A percentile compares a stretch with the other conserved stretches of the same genome.
phyloP scores from a whole-genome alignment of 1,140 invertebrate genomes.

The Oreohelix idahoensis region DNA sequence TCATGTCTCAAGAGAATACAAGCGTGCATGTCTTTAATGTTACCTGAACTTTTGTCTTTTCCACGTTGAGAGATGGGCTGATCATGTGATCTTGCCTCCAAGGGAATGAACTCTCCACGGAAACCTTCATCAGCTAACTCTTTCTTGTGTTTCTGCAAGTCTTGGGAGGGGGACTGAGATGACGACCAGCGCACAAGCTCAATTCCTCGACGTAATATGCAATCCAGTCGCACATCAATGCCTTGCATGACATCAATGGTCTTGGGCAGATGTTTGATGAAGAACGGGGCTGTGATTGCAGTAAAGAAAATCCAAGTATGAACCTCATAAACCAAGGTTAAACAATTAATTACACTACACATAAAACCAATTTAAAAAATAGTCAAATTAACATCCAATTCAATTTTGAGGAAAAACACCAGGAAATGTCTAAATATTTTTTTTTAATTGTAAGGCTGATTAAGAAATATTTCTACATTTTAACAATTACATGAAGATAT shows the following conservation, averaged over 20 bases:
- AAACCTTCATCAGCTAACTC: conserved; percentile 57
- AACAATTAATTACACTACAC: too few relatives aligned
- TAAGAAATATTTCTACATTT: too few relatives aligned
- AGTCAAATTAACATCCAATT: too few relatives aligned
- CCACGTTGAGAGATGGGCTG: neutral
- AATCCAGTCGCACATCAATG: conserved; percentile 64
- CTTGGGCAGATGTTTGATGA: conserved; percentile 67
- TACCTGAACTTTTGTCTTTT: conserved; percentile 19
- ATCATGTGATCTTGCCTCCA: conserved; percentile 21
- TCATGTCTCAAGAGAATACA: too few relatives aligned
- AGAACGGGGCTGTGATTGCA: conserved; percentile 68
- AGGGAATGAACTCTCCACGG: conserved; percentile 60
- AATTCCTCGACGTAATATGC: conserved; percentile 61
- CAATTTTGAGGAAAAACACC: too few relatives aligned
- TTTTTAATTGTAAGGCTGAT: too few relatives aligned
- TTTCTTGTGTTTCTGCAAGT: conserved; percentile 47
- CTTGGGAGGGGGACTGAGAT: conserved; percentile 28
- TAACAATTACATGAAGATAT: too few relatives aligned
- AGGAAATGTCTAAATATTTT: too few relatives aligned
- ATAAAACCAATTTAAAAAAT: too few relatives aligned
- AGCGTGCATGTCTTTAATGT: neutral
- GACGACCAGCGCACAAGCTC: conserved; percentile 52
- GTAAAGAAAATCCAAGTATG: neutral
- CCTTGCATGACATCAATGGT: conserved; percentile 69
- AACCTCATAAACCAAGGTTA: neutral